Percentiles rank a stretch among this genome's conserved stretches.
Evolutionary conservation across 2,888 invertebrate species (phyloP).

Genomic region (Andrena camellia): DNA sequence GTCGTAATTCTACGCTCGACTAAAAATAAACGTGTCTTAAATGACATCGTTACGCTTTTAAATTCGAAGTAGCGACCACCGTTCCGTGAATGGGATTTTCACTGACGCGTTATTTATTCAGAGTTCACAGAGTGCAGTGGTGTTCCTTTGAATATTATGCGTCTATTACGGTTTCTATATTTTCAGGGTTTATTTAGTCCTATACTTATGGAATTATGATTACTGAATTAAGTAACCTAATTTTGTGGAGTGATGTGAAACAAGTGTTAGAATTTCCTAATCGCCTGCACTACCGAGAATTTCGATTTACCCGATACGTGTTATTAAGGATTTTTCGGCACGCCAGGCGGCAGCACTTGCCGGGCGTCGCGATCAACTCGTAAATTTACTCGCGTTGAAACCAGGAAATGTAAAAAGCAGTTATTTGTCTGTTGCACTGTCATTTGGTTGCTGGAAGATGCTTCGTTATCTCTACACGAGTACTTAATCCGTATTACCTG

Average conservation of each 20-base stretch:
- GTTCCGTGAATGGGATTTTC: slow-evolving; percentile 7
- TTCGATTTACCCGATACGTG: background rate
- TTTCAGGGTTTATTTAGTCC: background rate
- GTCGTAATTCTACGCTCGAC: background rate
- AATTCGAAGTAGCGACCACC: background rate
- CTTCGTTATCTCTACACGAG: no score
- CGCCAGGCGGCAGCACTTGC: slow-evolving; percentile 49
- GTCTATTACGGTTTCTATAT: background rate
- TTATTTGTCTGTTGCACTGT: background rate
- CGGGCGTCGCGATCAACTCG: background rate
- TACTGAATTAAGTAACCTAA: no score
- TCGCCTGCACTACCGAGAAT: background rate
- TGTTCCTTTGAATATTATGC: background rate
- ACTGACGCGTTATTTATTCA: background rate
- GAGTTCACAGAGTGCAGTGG: background rate
- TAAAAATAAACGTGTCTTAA: slow-evolving; percentile 21
- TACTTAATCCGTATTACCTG: no score
- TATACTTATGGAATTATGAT: background rate
- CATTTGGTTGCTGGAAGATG: no score
- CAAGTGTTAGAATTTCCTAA: background rate
- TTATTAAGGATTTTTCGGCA: background rate
- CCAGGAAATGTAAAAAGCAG: background rate
- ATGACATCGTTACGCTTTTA: slow-evolving; percentile 1
- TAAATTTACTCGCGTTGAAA: background rate
- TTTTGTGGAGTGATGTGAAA: background rate